Conservation (phyloP, 2,113 vertebrate species). For the human (Homo sapiens) region GRCh38 chr3:102159501-102160000, state of each 20-base stretch:
- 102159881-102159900: neutral
- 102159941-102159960: neutral
- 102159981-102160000: neutral
- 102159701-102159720: neutral
- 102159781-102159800: neutral
- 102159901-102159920: neutral
- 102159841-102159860: neutral
- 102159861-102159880: neutral
- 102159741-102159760: neutral
- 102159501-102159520: neutral
- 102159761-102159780: neutral
- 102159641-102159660: neutral
- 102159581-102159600: neutral
- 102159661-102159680: constrained; percentile 18
- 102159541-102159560: neutral
- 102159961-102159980: neutral
- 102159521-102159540: neutral
- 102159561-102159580: neutral
- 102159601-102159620: neutral
- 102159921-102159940: neutral
- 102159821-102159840: neutral
- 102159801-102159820: neutral
- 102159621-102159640: neutral
- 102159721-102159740: neutral
- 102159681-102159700: neutral